These are phyloP conservation scores for Chiloscyllium punctatum DNA, from an alignment of 2,797 vertebrate genomes.

Conservation along the genomic window DNA sequence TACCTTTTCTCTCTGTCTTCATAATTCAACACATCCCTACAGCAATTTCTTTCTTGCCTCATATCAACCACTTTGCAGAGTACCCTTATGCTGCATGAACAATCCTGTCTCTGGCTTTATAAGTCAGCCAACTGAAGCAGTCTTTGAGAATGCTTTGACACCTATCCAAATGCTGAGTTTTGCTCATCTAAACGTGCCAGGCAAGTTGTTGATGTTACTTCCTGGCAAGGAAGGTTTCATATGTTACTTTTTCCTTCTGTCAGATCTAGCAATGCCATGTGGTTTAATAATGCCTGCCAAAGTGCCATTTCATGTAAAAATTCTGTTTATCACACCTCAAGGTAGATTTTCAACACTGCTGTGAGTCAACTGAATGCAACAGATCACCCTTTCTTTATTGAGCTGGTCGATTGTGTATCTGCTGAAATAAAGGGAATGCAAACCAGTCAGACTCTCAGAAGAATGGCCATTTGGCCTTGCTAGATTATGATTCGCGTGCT, in stretches of 20 bases:
- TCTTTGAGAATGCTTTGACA: neutral
- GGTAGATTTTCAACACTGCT: neutral
- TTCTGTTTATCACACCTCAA: conserved; percentile 27
- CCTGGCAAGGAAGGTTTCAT: neutral
- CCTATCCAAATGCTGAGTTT: conserved; percentile 4
- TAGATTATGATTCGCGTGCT: neutral
- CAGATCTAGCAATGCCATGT: neutral
- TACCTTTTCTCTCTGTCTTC: neutral
- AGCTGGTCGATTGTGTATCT: neutral
- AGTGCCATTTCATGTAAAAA: neutral
- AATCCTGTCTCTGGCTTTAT: neutral
- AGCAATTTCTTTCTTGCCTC: neutral
- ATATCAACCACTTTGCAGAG: neutral
- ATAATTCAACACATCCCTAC: neutral
- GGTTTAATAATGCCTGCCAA: neutral
- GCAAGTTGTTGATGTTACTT: neutral
- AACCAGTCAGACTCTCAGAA: neutral
- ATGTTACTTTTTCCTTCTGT: conserved; percentile 2
- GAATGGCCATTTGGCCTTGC: neutral
- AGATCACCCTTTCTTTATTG: neutral
- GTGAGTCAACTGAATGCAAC: neutral
- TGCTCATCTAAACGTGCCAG: neutral
- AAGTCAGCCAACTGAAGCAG: neutral
- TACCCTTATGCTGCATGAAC: neutral
- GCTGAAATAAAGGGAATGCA: neutral